phyloP scores from a whole-genome alignment of 2,888 invertebrate genomes.

The Marasmarcha lunaedactyla region DNA sequence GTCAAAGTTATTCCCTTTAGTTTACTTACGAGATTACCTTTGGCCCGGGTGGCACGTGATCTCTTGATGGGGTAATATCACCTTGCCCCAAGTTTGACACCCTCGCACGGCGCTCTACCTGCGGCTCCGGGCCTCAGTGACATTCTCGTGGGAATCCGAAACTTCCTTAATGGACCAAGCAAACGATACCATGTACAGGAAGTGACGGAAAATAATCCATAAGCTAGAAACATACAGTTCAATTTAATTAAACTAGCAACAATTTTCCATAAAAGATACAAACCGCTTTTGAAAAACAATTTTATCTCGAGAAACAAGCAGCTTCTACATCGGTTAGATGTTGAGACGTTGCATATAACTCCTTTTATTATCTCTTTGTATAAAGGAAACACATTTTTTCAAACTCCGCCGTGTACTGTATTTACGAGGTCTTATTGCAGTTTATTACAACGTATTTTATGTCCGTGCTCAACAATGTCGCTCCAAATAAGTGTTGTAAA shows the following conservation, averaged over 20 bases:
- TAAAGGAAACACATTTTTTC: slow-evolving; percentile 24
- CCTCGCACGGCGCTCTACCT: neutral
- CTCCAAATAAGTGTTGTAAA: too few relatives aligned
- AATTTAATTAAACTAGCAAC: too few relatives aligned
- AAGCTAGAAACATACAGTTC: too few relatives aligned
- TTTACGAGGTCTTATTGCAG: slow-evolving; percentile 10
- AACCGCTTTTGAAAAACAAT: too few relatives aligned
- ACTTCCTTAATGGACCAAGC: neutral
- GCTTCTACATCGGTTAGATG: neutral
- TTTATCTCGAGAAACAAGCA: neutral
- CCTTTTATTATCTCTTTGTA: slow-evolving; percentile 10
- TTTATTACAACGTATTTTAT: slow-evolving; percentile 13
- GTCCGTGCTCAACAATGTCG: too few relatives aligned
- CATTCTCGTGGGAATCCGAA: neutral
- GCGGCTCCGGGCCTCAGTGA: neutral
- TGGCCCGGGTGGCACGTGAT: neutral
- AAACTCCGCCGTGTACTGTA: neutral
- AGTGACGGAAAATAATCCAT: too few relatives aligned
- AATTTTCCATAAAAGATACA: too few relatives aligned
- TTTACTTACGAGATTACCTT: too few relatives aligned
- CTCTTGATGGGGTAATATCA: neutral
- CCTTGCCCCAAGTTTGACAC: neutral
- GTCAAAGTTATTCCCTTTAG: too few relatives aligned
- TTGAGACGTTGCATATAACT: neutral
- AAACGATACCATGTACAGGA: neutral